Conservation (phyloP, 2,797 vertebrate genomes). For the Peromyscus nudipes region DNA sequence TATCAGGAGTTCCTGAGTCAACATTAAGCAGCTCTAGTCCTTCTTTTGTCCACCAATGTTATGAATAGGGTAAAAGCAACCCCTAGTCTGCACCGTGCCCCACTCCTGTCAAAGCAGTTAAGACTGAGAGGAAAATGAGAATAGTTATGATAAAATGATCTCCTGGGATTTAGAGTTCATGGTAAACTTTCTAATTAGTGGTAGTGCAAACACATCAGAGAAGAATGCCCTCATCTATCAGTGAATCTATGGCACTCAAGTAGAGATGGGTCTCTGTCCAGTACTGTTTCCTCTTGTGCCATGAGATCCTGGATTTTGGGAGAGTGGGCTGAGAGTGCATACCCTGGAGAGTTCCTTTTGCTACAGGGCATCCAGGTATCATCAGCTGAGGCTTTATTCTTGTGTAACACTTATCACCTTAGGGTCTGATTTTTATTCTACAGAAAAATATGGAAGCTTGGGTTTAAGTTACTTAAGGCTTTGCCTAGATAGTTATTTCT, state of each 20-base stretch:
- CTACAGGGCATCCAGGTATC: background rate
- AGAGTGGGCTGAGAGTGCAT: background rate
- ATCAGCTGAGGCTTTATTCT: background rate
- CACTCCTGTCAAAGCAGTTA: background rate
- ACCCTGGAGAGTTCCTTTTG: background rate
- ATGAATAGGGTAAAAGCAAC: background rate
- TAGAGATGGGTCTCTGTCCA: background rate
- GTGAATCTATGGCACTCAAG: background rate
- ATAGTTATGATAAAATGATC: background rate
- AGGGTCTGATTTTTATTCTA: background rate
- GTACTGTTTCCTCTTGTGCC: background rate
- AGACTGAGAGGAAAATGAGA: background rate
- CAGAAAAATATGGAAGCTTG: background rate
- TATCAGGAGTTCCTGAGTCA: background rate
- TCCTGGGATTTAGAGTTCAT: background rate
- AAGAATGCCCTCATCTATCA: background rate
- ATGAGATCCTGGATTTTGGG: too few species aligned
- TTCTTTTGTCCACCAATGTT: background rate
- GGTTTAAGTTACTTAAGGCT: background rate
- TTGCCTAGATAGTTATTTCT: background rate
- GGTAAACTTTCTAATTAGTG: background rate
- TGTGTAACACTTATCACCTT: background rate
- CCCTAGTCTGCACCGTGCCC: background rate
- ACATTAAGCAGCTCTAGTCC: background rate
- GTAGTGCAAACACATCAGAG: background rate